Evolutionary conservation across 1,140 invertebrate genomes (phyloP), one percentile per base, ranked within the genome.

Genomic region (Dendrolimus kikuchii): DNA sequence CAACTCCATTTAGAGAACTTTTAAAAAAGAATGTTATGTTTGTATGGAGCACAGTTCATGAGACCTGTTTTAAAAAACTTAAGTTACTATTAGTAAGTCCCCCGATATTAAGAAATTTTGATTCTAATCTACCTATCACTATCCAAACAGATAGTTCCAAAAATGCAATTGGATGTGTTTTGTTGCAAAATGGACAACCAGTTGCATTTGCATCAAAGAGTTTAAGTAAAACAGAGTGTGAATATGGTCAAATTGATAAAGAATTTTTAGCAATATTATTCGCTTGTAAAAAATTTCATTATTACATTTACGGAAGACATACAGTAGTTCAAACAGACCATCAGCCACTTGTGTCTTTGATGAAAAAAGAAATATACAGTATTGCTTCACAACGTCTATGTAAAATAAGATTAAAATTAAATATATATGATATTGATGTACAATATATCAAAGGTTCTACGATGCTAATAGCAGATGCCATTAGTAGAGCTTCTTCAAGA

Each of bases 361-460:
- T 51, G 49, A 51, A 51, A 36, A 51, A 51, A 51, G 49, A 41
- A 41, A n/a, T 51, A 5, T 5, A 23, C 23, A 5, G 3, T 5
- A 41, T 51, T 40, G 38, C 5, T 51, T 51, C 49, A 8, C 49
- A 51, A 42, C 8, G 49, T 9, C 23, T 51, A 7, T 3, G 40
- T n/a, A 40, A 51, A 51, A 51, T 51, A 36, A 51, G 23, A 41
- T 9, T 51, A 38, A 51, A 51, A 41, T 51, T 51, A 51, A 40
- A n/a, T 40, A 51, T 51, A 6, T 51, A 51, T 51, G 49, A 51
- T 41, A 36, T 41, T n/a, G 40, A 51, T 7, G n/a, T 51, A 9
- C 49, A 41, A 7, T 51, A 51, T 41, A 51, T 23, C 6, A 7
- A 7, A 51, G 49, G 49, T 10, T 51, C 49, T 7, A 40, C 4